These are phyloP conservation scores for Diachasmimorpha longicaudata DNA, from an alignment of 1,140 invertebrate genomes.

Conservation along the genomic window DNA sequence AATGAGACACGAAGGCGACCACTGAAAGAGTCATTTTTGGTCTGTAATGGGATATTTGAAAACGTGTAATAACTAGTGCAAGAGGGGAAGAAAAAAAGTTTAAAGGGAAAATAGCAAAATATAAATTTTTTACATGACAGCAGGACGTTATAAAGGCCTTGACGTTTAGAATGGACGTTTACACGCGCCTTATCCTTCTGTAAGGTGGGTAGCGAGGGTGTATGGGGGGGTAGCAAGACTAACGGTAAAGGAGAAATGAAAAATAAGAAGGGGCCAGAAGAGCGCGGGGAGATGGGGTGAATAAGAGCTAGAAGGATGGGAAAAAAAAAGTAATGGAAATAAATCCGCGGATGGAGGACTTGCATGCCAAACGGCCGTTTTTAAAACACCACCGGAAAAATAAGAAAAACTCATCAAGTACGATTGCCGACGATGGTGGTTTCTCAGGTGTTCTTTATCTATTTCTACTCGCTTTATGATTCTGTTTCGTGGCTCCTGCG, in stretches of 20 bases:
- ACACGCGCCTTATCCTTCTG: background rate
- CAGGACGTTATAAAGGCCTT: background rate
- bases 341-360: constrained; percentile 41
- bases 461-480: constrained; percentile 32
- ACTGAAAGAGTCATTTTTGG: constrained; percentile 15
- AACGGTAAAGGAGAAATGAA: background rate
- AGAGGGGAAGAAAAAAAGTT: background rate
- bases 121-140: constrained; percentile 11
- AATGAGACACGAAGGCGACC: background rate
- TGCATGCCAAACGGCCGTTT: constrained; percentile 52
- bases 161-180: constrained; percentile 4
- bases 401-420: constrained; percentile 54
- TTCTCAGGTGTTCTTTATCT: background rate
- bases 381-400: constrained; percentile 53
- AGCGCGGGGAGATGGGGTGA: background rate
- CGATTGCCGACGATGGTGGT: constrained; percentile 40
- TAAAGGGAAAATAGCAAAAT: constrained; percentile 15
- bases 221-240: background rate
- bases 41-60: constrained; percentile 6
- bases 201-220: background rate
- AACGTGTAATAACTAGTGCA: background rate
- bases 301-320: background rate
- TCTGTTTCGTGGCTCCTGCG: constrained; percentile 8
- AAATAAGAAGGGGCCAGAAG: background rate
- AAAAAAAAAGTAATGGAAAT: constrained; percentile 47